phyloP scores from a whole-genome alignment of 2,113 vertebrate genomes.

The Podocnemis expansa region DNA sequence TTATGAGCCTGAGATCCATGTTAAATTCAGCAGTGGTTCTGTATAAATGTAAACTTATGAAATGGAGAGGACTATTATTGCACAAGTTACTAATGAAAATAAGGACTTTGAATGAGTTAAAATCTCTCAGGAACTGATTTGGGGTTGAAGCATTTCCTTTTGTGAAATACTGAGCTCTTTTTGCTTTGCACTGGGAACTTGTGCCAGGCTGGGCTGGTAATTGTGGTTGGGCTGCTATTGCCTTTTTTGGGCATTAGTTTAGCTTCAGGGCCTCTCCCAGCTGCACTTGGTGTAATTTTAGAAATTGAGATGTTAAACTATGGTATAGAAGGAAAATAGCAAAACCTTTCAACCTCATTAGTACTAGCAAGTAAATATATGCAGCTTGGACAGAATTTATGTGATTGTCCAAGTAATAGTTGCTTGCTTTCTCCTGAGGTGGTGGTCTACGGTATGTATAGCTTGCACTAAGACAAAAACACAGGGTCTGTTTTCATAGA shows the following conservation, averaged over 20 bases:
- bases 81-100: background rate
- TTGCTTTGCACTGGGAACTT: slow-evolving; percentile 6
- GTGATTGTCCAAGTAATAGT: rapidly evolving
- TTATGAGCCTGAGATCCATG: background rate
- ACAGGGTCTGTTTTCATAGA: background rate
- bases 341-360: rapidly evolving
- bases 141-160: slow-evolving; percentile 71
- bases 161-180: slow-evolving; percentile 61
- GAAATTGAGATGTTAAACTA: slow-evolving; percentile 1
- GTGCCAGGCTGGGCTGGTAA: slow-evolving; percentile 8
- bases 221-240: slow-evolving; percentile 4
- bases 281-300: slow-evolving; percentile 24
- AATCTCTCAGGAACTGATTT: slow-evolving; percentile 57
- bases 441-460: rapidly evolving
- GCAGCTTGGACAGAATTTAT: background rate
- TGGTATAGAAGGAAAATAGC: background rate
- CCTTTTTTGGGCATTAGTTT: slow-evolving; percentile 69
- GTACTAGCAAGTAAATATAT: background rate
- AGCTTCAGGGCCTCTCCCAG: slow-evolving; percentile 5
- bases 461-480: rapidly evolving
- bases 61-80: background rate
- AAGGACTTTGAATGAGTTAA: slow-evolving; percentile 30
- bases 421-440: background rate
- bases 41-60: rapidly evolving
- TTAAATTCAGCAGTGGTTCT: background rate